Evolutionary conservation across 2,113 vertebrate species (phyloP), one percentile per base, ranked within the genome.

Genomic region (Hippocampus barbouri): DNA sequence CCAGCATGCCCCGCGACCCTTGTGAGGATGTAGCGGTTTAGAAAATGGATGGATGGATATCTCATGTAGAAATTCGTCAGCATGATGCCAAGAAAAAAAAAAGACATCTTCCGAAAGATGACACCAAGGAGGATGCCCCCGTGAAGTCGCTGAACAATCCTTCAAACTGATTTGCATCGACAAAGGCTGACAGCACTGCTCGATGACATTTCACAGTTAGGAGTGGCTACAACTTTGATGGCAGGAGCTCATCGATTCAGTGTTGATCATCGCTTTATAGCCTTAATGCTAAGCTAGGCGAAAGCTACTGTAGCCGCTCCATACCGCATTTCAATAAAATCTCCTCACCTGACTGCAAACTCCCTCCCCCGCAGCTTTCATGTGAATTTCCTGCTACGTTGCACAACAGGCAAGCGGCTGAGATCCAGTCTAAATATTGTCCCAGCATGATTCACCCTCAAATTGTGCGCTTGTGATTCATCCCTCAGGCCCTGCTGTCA

Each of bases 371-470:
- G 66, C 45, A 53, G 59, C 63, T n/a, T 62, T 65, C 15, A 8
- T 51, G 62, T 72, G 70, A 66, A 74, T 71, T 77, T 86, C 76
- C 79, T 63, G 53, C 75, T 77, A 59, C 30, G 72, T 86, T 83
- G 72, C 78, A 65, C 77, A 83, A 80, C 38, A 27, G 68, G 47
- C 61, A 27, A 79, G 63, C 54, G n/a, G 38, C 69, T 74, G 68
- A 40, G 25, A 64, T 71, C 72, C 77, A 79, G 27, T 11, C 51
- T 65, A 76, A 79, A 82, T 71, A 85, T 70, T 77, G 71, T 72
- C 47, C 70, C 59, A 70, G 69, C 40, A 68, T 80, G 77, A 87
- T 82, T 83, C 80, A 79, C 20, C 70, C 66, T 51, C 8, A 66
- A 70, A 79, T 21, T 7, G 71, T 49, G 74, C 41, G 14, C 43